phyloP scores from a whole-genome alignment of 2,113 vertebrate species.

The Perognathus longimembris region DNA sequence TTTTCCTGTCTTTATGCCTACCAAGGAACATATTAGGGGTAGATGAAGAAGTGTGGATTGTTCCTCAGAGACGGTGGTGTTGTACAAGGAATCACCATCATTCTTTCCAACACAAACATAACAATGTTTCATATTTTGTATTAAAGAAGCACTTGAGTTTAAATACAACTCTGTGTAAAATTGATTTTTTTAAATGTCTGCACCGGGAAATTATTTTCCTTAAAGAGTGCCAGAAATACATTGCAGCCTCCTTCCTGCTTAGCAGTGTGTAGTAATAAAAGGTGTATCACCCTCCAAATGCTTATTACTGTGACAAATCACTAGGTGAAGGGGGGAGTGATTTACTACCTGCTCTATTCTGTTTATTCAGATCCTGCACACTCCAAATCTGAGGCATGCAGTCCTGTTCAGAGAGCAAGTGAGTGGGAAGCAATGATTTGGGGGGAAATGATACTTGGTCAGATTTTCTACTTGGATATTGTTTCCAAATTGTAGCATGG shows the following conservation, averaged over 20 bases:
- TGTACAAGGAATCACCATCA: not conserved
- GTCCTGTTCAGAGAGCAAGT: conserved; percentile 64
- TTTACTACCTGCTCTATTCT: conserved; percentile 80
- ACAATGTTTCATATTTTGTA: conserved; percentile 59
- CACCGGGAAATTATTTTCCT: conserved; percentile 65
- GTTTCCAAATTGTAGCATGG: conserved; percentile 84
- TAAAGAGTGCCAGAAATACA: conserved; percentile 71
- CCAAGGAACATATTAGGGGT: not conserved
- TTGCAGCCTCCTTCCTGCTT: conserved; percentile 68
- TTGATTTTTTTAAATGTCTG: conserved; percentile 56
- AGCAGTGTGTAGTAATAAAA: conserved; percentile 78
- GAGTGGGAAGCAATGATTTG: conserved; percentile 76
- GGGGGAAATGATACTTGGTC: conserved; percentile 70
- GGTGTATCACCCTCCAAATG: conserved; percentile 77
- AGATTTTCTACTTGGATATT: conserved; percentile 86
- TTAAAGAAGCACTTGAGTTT: conserved; percentile 60
- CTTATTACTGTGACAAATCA: conserved; percentile 82
- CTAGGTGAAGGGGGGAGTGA: conserved; percentile 74
- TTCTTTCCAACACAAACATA: conserved; percentile 28
- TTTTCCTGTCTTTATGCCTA: not conserved
- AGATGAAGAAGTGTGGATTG: not conserved
- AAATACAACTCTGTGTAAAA: conserved; percentile 72
- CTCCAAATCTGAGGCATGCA: conserved; percentile 74
- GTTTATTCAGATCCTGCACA: conserved; percentile 72
- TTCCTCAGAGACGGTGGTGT: not conserved